Base-by-base conservation (phyloP, 2,797 vertebrate species). In the Vireo griseus region DNA sequence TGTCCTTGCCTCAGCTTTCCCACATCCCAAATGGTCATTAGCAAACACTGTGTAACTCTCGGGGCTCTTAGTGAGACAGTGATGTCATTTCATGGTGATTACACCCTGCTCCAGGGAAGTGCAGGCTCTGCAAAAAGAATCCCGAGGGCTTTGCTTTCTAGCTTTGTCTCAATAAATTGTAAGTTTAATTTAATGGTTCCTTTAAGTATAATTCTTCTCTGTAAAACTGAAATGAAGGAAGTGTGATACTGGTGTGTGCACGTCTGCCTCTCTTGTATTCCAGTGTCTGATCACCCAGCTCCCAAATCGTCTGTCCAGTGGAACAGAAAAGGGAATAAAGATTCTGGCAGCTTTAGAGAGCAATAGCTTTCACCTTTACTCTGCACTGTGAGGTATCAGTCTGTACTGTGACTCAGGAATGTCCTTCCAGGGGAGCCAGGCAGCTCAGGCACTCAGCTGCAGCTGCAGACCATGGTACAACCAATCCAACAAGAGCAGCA, bases 391-490 rank as follows among this genome's bases (percentile, higher is more conserved):
- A 76, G 74, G 14, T 21, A 5, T 9, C 31, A 29, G 33, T 10
- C 35, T 51, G 18, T 6, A 2, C 28, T 12, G 31, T 16, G n/a
- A 6, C 5, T 48, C 35, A 45, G 40, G 7, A 76, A 33, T 62
- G 52, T 6, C 57, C 62, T 79, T 8, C 5, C 11, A 9, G 25
- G 9, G 45, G 37, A 44, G 20, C 10, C 29, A 81, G 28, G 24
- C 28, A 47, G 62, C 54, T 75, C 4, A 0, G 19, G 18, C 66
- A 42, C 78, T 28, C 4, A 51, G 11, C 5, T 26, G 61, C 67
- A 54, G 42, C 65, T 72, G n/a, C 28, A 71, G 9, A 17, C 52
- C 4, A 8, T 0, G 0, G 8, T 17, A 28, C 4, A 2, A 55
- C 68, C 54, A 48, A 29, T 47, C 16, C 71, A 39, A 11, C 35